These are phyloP conservation scores for Pectinophora gossypiella DNA, from an alignment of 1,140 invertebrate genomes.

Conservation along the genomic window DNA sequence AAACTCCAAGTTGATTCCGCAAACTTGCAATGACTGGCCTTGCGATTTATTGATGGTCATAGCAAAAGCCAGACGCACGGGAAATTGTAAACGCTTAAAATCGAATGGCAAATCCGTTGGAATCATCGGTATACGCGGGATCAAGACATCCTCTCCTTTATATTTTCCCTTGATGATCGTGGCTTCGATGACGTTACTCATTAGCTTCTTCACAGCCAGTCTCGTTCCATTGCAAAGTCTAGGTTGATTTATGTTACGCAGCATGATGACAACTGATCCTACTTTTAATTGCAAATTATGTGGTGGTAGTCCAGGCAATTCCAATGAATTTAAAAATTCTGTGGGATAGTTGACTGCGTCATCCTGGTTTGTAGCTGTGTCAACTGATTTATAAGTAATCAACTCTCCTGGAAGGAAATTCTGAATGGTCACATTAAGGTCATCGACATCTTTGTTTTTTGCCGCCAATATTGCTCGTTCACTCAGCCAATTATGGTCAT, in stretches of 20 bases:
- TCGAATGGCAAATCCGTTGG: slow-evolving; percentile 50
- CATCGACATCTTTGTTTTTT: slow-evolving; percentile 20
- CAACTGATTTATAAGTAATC: slow-evolving; percentile 26
- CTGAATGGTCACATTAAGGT: slow-evolving; percentile 29
- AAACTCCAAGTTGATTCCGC: slow-evolving; percentile 16
- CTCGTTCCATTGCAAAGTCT: slow-evolving; percentile 24
- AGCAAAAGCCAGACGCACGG: slow-evolving; percentile 66
- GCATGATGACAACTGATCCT: slow-evolving; percentile 19
- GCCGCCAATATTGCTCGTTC: slow-evolving; percentile 33
- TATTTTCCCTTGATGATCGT: slow-evolving; percentile 45
- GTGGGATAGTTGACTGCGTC: slow-evolving; percentile 23
- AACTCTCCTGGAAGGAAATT: slow-evolving; percentile 21
- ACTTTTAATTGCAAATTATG: slow-evolving; percentile 26
- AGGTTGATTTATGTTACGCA: slow-evolving; percentile 23
- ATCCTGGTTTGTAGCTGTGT: slow-evolving; percentile 26
- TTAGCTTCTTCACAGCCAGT: slow-evolving; percentile 15
- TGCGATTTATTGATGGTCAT: slow-evolving; percentile 78
- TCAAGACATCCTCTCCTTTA: slow-evolving; percentile 38
- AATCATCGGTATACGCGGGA: slow-evolving; percentile 53
- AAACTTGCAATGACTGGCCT: slow-evolving; percentile 51
- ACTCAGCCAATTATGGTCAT: slow-evolving; percentile 26
- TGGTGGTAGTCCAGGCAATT: slow-evolving; percentile 24
- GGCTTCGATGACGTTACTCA: slow-evolving; percentile 42
- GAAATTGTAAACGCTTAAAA: slow-evolving; percentile 73
- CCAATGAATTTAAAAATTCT: slow-evolving; percentile 33